phyloP scores from a whole-genome alignment of 2,797 vertebrate species.

The Microchirus variegatus region DNA sequence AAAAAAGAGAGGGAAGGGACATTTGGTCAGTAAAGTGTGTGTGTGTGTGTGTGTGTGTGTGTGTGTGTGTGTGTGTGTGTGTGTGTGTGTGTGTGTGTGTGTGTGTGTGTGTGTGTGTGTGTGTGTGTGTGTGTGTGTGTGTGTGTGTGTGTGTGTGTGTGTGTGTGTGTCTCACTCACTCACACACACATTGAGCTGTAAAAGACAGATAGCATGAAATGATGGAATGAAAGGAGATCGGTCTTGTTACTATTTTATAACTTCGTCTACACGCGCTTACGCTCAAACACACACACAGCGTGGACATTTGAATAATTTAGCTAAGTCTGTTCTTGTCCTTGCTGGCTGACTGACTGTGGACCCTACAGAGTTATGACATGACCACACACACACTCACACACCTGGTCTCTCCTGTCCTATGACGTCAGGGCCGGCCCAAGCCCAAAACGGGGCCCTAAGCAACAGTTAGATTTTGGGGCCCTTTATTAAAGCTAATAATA shows the following conservation, averaged over 20 bases:
- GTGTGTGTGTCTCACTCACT: not conserved
- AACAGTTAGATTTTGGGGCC: no score
- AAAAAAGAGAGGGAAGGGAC: constrained; percentile 35
- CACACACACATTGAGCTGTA: constrained; percentile 1
- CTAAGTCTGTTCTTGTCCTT: constrained; percentile 44
- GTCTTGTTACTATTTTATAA: constrained; percentile 70
- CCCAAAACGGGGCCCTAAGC: no score
- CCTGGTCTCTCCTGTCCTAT: constrained; percentile 27
- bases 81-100: constrained; percentile 24
- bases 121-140: constrained; percentile 22
- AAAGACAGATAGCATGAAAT: constrained; percentile 37
- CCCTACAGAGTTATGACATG: constrained; percentile 30
- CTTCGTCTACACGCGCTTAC: constrained; percentile 49
- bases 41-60: constrained; percentile 19
- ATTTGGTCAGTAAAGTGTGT: constrained; percentile 18
- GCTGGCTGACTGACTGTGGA: constrained; percentile 51
- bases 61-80: constrained; percentile 22
- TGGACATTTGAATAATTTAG: constrained; percentile 75
- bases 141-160: constrained; percentile 24
- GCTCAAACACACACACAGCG: constrained; percentile 38
- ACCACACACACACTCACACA: constrained; percentile 36
- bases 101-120: constrained; percentile 14
- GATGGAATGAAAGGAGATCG: constrained; percentile 70
- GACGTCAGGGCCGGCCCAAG: no score
- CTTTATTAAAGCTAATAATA: no score